Base-by-base conservation (phyloP, 2,888 invertebrate genomes). In the Polydrusus cervinus region DNA sequence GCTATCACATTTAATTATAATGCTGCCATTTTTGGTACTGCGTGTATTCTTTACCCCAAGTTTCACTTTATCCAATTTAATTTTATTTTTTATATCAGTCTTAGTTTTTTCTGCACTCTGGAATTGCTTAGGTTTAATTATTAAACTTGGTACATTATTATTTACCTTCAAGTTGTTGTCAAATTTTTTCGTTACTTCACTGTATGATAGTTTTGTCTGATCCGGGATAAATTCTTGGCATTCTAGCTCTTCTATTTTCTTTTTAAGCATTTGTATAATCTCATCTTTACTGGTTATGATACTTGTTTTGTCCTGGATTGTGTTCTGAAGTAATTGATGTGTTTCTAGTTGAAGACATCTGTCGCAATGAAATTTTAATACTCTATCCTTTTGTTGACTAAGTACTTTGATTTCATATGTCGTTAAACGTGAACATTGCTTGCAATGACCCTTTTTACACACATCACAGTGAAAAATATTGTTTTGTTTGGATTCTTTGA, bases 21-120 rank as follows among this genome's bases (percentile, higher is more conserved):
- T 6, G 10, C 10, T n/a, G 0, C 34, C 57, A 60, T 60, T 34
- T 60, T 60, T 60, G 7, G 1, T 60, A n/a, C 13, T 7, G n/a
- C 57, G 20, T 1, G 57, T 57, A 57, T 57, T 57, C 30, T 57
- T 57, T 57, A 57, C 13, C 8, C 30, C 57, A 57, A 57, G 10
- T 11, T 57, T 57, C 5, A 57, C 8, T n/a, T 57, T 30, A 2
- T n/a, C 11, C 7, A 14, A n/a, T 3, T 9, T 25, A 11, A 30
- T 25, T 8, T 57, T 57, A 25, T n/a, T 11, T 9, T 25, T 30
- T 13, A 53, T 3, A 53, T 49, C 20, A 53, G 9, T 16, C 16
- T 16, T 53, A 16, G 18, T 53, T 16, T 10, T 16, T 6, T 47
- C 47, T 47, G 47, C 47, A 47, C 16, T 16, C 13, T 47, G 47